Conservation (phyloP, 2,113 vertebrate species). For the Raphicerus campestris region DNA sequence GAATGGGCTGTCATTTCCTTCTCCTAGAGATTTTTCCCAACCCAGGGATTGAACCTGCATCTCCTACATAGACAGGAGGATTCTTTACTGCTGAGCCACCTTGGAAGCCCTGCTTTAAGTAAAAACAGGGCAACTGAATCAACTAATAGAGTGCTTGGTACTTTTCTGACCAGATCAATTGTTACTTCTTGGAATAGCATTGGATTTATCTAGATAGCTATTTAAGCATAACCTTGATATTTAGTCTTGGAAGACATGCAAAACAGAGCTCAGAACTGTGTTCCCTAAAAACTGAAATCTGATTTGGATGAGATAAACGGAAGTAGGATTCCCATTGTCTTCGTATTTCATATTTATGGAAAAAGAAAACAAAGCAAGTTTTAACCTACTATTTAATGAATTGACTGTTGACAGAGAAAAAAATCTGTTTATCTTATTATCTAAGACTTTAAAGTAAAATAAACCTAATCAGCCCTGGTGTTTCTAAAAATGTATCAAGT, state of each 20-base stretch:
- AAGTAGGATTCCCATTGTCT: not conserved
- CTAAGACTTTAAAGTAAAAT: constrained; percentile 13
- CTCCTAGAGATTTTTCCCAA: not conserved
- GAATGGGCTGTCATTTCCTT: not conserved
- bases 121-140: not conserved
- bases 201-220: not conserved
- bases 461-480: not conserved
- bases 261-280: not conserved
- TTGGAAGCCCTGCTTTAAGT: not conserved
- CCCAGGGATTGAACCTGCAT: not conserved
- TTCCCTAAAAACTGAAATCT: not conserved
- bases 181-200: not conserved
- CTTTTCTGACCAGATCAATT: not conserved
- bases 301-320: not conserved
- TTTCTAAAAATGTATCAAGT: constrained; percentile 9
- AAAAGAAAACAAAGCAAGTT: not conserved
- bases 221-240: not conserved
- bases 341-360: not conserved
- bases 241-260: not conserved
- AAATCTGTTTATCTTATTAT: not conserved
- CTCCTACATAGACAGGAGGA: not conserved
- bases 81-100: not conserved
- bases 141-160: not conserved
- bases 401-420: not conserved
- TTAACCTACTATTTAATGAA: not conserved